Evolutionary conservation across 2,797 vertebrate species (phyloP), one percentile per base, ranked within the genome.

Genomic region (Gallinago nigripennis): DNA sequence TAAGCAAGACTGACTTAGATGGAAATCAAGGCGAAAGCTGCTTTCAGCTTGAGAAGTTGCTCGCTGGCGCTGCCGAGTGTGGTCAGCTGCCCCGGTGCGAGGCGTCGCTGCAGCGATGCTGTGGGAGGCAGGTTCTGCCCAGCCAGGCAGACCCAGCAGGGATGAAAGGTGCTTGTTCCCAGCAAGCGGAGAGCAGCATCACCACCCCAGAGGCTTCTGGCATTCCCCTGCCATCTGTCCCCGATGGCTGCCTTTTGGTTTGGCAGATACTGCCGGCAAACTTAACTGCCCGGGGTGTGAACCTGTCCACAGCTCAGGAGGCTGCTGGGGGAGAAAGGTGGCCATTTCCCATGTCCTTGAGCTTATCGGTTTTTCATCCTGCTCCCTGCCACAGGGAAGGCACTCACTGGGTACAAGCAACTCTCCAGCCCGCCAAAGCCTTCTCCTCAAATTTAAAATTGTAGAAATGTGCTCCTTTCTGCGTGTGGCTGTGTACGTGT

Each of bases 31-130:
- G 18, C 0, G 7, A 80, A 93, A 73, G 31, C 14, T 80, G 12
- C 25, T 63, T 76, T 80, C 57, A 58, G 56, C 18, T 85, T 48
- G 31, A 14, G 39, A 28, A 86, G 33, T 16, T 37, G 15, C 50
- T 78, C 2, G 1, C 16, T 39, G 13, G 14, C 1, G 2, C 35
- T 70, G 51, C 18, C 23, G 7, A 82, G 15, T 6, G 14, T 35
- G 70, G 5, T 8, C 27, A 60, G 31, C 10, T 0, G 0, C 15
- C 45, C 50, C 24, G 1, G 1, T 9, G 11, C 0, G 1, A 57
- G 66, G 39, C 20, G 10, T 14, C 0, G 0, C 7, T 8, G 0
- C 1, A 16, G 11, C 21, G 6, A 11, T 18, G 37, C 53, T 4
- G 0, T 11, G 35, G 37, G 4, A 68, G 27, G 25, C 35, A 78